Conservation (phyloP, 1,140 invertebrate genomes). For the Drosophila bocki region DNA sequence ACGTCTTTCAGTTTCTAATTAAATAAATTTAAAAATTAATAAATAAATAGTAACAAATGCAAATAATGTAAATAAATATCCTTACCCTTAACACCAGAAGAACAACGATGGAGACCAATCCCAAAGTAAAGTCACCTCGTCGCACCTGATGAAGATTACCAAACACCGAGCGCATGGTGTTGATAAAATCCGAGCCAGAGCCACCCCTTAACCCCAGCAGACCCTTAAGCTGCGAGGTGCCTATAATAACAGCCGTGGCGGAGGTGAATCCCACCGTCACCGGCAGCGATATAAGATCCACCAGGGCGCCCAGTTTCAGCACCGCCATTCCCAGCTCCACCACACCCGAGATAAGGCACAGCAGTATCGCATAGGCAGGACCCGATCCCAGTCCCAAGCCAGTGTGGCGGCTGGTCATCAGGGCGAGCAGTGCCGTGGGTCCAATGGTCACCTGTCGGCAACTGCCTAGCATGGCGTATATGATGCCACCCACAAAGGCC, state of each 20-base stretch:
- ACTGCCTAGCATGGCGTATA: conserved; percentile 96
- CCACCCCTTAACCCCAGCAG: conserved; percentile 89
- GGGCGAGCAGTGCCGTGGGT: conserved; percentile 92
- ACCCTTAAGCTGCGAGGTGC: conserved; percentile 94
- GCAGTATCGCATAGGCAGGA: conserved; percentile 92
- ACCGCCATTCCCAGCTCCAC: conserved; percentile 94
- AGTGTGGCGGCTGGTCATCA: conserved; percentile 91
- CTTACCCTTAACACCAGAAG: conserved; percentile 89
- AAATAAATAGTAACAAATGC: not conserved
- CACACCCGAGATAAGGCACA: conserved; percentile 93
- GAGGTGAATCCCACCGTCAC: conserved; percentile 97
- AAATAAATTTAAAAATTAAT: conserved; percentile 18
- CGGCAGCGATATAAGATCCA: conserved; percentile 96
- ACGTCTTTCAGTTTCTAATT: conserved; percentile 89
- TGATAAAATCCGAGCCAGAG: conserved; percentile 88
- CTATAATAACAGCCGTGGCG: conserved; percentile 96
- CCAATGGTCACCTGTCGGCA: conserved; percentile 96
- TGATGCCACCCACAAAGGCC: conserved; percentile 95
- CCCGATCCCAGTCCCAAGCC: conserved; percentile 76
- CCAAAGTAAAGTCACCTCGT: conserved; percentile 88
- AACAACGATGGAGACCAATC: conserved; percentile 88
- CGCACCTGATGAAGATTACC: conserved; percentile 87
- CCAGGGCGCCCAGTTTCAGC: conserved; percentile 94
- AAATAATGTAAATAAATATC: not conserved
- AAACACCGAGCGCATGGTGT: conserved; percentile 88